Evolutionary conservation across 2,888 invertebrate genomes (phyloP).

Genomic region (Phytoseiulus persimilis): DNA sequence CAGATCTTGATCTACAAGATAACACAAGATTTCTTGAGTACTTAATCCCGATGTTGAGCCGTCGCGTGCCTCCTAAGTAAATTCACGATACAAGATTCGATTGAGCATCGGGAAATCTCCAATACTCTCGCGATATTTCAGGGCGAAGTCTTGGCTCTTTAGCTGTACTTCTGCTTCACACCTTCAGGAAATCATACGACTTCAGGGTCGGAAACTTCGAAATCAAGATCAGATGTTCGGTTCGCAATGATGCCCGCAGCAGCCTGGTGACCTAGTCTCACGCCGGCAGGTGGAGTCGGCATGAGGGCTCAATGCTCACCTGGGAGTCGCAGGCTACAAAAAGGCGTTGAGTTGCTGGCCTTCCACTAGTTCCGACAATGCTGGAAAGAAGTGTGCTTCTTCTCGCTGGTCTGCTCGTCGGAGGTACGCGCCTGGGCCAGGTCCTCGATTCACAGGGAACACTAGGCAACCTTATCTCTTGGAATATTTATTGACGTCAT

Average conservation of each 20-base stretch:
- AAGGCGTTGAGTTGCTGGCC: neutral
- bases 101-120: no score
- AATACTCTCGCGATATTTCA: no score
- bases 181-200: no score
- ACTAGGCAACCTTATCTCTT: no score
- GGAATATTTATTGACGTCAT: no score
- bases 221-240: neutral
- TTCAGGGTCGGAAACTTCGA: neutral
- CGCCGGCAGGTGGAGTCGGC: neutral
- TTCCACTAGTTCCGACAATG: neutral
- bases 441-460: neutral
- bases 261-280: neutral
- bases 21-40: no score
- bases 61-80: no score
- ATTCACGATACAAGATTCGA: no score
- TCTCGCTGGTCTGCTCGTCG: neutral
- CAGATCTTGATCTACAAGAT: no score
- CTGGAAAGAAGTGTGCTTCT: neutral
- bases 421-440: neutral
- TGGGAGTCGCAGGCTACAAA: neutral
- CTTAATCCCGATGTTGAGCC: no score
- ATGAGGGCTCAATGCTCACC: neutral
- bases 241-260: neutral
- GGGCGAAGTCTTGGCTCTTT: no score
- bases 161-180: neutral